These are phyloP conservation scores for Pachydiplax longipennis DNA, from an alignment of 2,888 invertebrate genomes.

Conservation along the genomic window DNA sequence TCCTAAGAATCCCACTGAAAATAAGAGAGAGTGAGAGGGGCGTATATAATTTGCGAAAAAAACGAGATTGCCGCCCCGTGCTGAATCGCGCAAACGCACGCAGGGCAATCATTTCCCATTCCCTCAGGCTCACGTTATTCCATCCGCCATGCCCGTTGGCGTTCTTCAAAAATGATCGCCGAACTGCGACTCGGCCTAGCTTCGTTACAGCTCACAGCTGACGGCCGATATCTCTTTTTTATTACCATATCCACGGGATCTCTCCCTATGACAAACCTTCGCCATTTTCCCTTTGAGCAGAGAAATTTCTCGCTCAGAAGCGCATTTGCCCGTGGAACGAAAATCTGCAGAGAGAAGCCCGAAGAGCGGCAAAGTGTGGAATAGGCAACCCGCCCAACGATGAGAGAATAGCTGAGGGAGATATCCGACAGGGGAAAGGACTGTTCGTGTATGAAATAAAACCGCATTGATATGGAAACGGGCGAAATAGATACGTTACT, in stretches of 20 bases:
- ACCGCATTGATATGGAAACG: too few species aligned
- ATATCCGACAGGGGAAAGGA: background rate
- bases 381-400: background rate
- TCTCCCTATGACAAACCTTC: background rate
- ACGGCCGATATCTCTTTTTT: background rate
- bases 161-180: background rate
- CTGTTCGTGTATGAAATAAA: background rate
- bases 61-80: background rate
- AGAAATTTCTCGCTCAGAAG: background rate
- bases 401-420: background rate
- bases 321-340: background rate
- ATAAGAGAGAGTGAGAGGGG: background rate
- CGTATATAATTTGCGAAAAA: background rate
- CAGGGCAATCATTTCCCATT: background rate
- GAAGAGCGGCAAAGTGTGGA: background rate
- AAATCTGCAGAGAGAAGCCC: background rate
- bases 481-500: too few species aligned
- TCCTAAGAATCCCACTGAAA: too few species aligned
- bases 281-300: background rate
- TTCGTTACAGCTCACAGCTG: background rate
- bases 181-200: background rate
- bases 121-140: background rate
- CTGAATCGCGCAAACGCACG: background rate
- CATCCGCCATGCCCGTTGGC: background rate
- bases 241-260: too few species aligned